Conservation (phyloP, 2,888 invertebrate genomes). For the Lithosia quadra region DNA sequence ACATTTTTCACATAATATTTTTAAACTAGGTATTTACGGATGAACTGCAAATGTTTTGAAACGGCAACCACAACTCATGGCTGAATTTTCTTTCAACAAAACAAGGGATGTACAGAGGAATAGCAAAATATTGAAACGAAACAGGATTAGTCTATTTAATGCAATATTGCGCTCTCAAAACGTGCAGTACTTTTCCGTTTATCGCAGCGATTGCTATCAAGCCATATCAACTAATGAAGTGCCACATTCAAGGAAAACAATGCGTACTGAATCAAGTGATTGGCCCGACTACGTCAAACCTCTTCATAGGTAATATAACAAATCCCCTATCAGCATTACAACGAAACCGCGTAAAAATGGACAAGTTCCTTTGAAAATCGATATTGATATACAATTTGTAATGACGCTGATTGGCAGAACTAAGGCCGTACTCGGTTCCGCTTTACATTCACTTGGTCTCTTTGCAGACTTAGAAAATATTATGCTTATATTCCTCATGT, state of each 20-base stretch:
- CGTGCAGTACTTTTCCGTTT: conserved; percentile 5
- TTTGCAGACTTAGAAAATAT: neutral
- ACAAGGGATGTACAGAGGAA: neutral
- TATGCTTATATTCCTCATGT: neutral
- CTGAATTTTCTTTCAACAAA: too few species aligned
- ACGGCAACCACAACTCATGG: too few species aligned
- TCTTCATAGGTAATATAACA: conserved; percentile 9
- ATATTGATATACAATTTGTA: conserved; percentile 4
- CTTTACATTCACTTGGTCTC: neutral
- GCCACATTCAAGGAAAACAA: conserved; percentile 13
- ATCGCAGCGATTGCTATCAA: conserved; percentile 11
- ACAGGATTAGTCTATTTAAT: neutral
- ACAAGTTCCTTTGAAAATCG: conserved; percentile 6
- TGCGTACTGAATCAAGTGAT: conserved; percentile 14
- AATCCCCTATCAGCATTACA: neutral
- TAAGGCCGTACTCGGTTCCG: neutral
- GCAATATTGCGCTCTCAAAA: neutral
- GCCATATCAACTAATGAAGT: conserved; percentile 6
- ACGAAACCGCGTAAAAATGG: neutral
- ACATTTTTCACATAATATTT: too few species aligned
- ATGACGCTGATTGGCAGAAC: neutral
- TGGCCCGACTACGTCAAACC: conserved; percentile 11
- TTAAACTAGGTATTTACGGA: too few species aligned
- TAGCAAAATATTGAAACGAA: neutral
- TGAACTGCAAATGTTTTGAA: too few species aligned